Conservation (phyloP, 1,140 invertebrate genomes). For the Achroia grisella region DNA sequence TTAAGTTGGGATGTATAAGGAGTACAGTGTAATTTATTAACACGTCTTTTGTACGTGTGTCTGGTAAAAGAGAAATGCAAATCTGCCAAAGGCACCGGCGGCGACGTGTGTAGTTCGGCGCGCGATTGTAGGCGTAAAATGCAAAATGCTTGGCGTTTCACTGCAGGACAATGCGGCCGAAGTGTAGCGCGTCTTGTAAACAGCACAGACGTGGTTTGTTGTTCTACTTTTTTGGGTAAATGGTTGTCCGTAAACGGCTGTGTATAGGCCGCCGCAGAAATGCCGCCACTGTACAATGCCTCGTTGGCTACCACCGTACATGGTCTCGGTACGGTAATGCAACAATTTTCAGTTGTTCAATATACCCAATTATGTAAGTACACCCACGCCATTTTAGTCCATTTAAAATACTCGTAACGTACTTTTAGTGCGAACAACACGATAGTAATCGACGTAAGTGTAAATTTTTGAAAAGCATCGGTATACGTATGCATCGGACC, state of each 20-base stretch:
- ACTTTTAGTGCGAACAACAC: constrained; percentile 28
- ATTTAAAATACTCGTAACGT: constrained; percentile 26
- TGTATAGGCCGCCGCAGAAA: constrained; percentile 60
- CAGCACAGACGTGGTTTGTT: constrained; percentile 52
- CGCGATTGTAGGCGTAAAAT: constrained; percentile 54
- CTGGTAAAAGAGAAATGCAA: constrained; percentile 39
- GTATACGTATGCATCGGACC: constrained; percentile 7
- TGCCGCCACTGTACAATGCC: constrained; percentile 54
- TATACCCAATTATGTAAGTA: constrained; percentile 29
- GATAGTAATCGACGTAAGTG: constrained; percentile 8
- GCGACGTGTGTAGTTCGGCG: constrained; percentile 5
- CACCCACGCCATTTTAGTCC: constrained; percentile 31
- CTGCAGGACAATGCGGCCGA: constrained; percentile 58
- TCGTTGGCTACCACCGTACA: constrained; percentile 48
- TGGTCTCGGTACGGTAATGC: constrained; percentile 39
- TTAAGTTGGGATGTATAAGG: no score
- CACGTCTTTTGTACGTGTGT: constrained; percentile 2
- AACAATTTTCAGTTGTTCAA: constrained; percentile 37
- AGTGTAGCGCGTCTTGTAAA: constrained; percentile 66
- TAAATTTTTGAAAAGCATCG: constrained; percentile 5
- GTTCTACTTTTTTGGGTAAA: constrained; percentile 71
- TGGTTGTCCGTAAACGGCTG: constrained; percentile 56
- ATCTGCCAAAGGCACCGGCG: constrained; percentile 24
- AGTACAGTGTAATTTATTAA: no score
- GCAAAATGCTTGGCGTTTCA: constrained; percentile 61